Conservation (phyloP, 2,797 vertebrate genomes). For the Acomys russatus region DNA sequence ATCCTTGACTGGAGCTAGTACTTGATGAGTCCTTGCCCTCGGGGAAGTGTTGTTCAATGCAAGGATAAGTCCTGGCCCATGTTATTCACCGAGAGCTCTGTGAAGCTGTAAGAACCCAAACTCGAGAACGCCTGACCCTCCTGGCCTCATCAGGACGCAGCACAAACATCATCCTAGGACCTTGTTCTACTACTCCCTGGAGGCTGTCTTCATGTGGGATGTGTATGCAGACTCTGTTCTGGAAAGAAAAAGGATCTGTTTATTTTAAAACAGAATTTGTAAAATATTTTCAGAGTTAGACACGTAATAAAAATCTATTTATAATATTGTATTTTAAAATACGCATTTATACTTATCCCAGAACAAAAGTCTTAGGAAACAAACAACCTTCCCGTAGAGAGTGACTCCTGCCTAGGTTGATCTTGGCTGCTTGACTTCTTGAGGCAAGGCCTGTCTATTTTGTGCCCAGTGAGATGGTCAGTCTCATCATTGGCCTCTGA, state of each 20-base stretch:
- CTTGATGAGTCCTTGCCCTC: neutral
- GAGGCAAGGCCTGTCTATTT: neutral
- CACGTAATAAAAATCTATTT: neutral
- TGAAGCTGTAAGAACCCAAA: too few species aligned
- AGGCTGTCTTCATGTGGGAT: neutral
- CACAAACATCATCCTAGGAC: too few species aligned
- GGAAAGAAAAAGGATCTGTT: neutral
- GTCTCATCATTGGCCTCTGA: neutral
- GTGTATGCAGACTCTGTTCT: neutral
- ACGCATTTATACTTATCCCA: neutral
- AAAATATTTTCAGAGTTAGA: neutral
- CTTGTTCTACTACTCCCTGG: neutral
- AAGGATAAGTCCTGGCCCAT: neutral
- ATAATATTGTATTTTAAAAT: neutral
- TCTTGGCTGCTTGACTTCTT: neutral
- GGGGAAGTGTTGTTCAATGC: too few species aligned
- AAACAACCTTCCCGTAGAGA: neutral
- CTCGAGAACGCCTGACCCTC: accelerated
- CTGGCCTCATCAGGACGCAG: neutral
- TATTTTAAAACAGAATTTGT: neutral
- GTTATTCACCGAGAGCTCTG: neutral
- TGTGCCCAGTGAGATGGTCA: neutral
- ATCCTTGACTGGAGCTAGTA: too few species aligned
- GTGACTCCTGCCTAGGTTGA: neutral
- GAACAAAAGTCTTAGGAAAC: neutral